Evolutionary conservation across 2,797 vertebrate species (phyloP).

Genomic region (Phylloscopus collybita): DNA sequence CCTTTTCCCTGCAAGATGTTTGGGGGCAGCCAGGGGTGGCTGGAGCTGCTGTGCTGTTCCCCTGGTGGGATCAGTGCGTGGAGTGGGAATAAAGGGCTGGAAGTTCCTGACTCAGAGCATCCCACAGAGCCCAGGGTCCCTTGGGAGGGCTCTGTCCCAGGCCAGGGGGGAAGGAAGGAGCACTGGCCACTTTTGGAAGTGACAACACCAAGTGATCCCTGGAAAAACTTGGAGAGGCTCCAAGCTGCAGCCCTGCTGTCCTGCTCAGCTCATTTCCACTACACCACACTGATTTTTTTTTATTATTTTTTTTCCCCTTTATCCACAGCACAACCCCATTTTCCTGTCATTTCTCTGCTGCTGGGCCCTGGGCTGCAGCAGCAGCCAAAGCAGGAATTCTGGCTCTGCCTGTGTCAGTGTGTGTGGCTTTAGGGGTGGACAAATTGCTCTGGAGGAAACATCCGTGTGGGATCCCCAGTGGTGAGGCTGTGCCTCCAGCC

Average conservation of each 20-base stretch:
- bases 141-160: neutral
- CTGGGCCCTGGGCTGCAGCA: neutral
- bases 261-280: neutral
- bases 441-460: neutral
- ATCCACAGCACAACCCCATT: accelerated
- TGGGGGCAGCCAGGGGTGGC: neutral
- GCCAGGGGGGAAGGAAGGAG: neutral
- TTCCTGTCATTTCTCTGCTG: neutral
- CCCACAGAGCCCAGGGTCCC: accelerated
- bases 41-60: neutral
- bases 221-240: neutral
- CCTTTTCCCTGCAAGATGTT: neutral
- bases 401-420: neutral
- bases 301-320: neutral
- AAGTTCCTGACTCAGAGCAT: neutral
- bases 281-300: accelerated
- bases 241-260: neutral
- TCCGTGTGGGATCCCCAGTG: neutral
- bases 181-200: neutral
- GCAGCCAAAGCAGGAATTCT: neutral
- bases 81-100: neutral
- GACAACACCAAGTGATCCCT: neutral
- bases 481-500: conserved; percentile 23
- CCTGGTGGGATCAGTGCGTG: neutral
- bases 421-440: neutral